These are phyloP conservation scores for Zeugodacus cucurbitae DNA, from an alignment of 1,140 invertebrate genomes.

Conservation along the genomic window DNA sequence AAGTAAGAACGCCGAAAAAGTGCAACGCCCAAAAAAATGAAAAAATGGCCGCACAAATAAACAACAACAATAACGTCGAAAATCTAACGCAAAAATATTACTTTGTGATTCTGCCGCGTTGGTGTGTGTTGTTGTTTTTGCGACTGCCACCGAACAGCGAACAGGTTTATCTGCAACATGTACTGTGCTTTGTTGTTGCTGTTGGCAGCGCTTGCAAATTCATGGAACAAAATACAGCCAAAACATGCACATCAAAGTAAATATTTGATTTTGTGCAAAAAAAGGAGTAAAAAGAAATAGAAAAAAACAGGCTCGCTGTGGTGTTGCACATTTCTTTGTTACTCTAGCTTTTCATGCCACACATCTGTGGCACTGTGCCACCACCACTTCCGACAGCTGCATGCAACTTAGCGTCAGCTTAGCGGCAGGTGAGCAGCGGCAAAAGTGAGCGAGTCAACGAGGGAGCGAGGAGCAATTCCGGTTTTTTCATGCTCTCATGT, in stretches of 20 bases:
- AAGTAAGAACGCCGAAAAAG: background rate
- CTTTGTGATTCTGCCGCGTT: background rate
- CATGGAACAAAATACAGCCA: background rate
- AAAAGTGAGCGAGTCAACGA: background rate
- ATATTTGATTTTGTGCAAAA: background rate
- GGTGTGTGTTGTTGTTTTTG: background rate
- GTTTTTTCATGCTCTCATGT: background rate
- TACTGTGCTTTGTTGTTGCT: background rate
- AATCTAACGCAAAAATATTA: constrained; percentile 3
- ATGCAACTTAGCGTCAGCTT: background rate
- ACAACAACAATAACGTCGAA: background rate
- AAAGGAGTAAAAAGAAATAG: background rate
- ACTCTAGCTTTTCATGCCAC: background rate
- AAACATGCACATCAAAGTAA: constrained; percentile 21
- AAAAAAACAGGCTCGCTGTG: background rate
- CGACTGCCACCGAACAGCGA: background rate
- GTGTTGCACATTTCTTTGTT: background rate
- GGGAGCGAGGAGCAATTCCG: background rate
- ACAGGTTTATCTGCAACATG: background rate
- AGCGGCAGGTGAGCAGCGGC: background rate
- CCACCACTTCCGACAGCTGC: background rate
- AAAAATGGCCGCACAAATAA: background rate
- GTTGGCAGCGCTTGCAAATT: background rate
- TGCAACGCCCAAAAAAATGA: background rate
- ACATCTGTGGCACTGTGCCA: background rate